Evolutionary conservation across 1,140 invertebrate species (phyloP).

Genomic region (Danaus plexippus): DNA sequence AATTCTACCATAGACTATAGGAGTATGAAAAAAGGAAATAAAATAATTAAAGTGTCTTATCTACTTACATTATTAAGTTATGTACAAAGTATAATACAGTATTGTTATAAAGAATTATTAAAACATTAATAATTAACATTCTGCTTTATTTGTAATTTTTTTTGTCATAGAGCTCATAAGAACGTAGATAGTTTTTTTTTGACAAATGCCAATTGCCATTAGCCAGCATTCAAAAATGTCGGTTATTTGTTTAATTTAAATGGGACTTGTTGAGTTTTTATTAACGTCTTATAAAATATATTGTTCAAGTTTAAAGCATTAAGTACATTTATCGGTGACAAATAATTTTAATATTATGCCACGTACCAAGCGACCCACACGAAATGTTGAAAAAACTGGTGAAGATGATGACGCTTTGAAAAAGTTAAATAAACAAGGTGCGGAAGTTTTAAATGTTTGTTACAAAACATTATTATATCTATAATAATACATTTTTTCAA

Average conservation of each 20-base stretch:
- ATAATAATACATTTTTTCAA: background rate
- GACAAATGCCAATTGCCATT: no score
- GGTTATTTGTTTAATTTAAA: constrained; percentile 25
- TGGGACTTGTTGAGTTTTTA: background rate
- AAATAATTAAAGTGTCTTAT: no score
- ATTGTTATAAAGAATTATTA: no score
- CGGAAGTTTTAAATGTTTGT: constrained; percentile 7
- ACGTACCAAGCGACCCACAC: constrained; percentile 51
- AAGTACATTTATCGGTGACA: background rate
- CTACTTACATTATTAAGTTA: no score
- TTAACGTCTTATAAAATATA: constrained; percentile 3
- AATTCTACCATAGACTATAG: no score
- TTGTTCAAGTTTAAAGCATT: constrained; percentile 3
- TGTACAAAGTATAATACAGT: no score
- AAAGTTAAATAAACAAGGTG: constrained; percentile 51
- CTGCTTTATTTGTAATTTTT: no score
- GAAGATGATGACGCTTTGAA: constrained; percentile 44
- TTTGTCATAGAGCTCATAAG: no score
- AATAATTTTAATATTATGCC: constrained; percentile 40
- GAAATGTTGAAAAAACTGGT: constrained; percentile 38
- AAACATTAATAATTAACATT: no score
- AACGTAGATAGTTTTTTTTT: no score
- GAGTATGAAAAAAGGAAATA: no score
- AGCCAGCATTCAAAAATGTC: constrained; percentile 19
- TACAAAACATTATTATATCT: constrained; percentile 11